A percentile compares a stretch with the other conserved stretches of the same genome.
phyloP scores from a whole-genome alignment of 2,888 invertebrate species.

The Entomobrya proxima region DNA sequence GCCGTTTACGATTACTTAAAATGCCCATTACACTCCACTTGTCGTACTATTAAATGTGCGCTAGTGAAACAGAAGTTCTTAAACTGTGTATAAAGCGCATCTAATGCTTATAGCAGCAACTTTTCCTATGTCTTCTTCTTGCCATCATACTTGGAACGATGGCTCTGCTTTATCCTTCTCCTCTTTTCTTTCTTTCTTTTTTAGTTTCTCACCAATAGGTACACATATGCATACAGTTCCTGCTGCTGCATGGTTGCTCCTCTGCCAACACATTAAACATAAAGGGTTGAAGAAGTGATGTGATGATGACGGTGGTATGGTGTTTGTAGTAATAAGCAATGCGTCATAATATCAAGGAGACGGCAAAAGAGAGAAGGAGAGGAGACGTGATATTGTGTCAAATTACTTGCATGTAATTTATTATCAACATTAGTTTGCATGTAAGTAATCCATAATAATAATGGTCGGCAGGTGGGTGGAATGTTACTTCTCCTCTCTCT shows the following conservation, averaged over 20 bases:
- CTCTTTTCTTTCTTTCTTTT: constrained; percentile 9
- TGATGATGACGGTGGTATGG: constrained; percentile 17
- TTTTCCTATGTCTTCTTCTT: constrained; percentile 20
- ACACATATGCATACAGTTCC: not conserved
- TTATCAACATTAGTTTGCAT: constrained; percentile 71
- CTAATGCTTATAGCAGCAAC: not conserved
- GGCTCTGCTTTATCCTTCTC: constrained; percentile 23
- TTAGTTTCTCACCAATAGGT: not conserved
- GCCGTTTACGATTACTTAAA: constrained; percentile 66
- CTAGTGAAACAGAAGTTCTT: not conserved
- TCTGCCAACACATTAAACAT: constrained; percentile 33
- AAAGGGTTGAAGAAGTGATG: constrained; percentile 17
- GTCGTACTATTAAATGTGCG: constrained; percentile 40
- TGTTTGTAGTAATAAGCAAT: constrained; percentile 61
- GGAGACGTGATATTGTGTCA: constrained; percentile 71
- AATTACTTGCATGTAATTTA: constrained; percentile 71
- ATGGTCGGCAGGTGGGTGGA: constrained; percentile 70
- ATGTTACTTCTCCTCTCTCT: constrained; percentile 46
- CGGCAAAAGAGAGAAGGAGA: constrained; percentile 64
- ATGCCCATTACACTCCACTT: constrained; percentile 48
- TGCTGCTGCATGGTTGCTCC: constrained; percentile 4
- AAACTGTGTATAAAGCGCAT: not conserved
- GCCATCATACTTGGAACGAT: constrained; percentile 24
- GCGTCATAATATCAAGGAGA: constrained; percentile 69
- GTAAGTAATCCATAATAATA: constrained; percentile 70